Evolutionary conservation across 1,140 invertebrate species (phyloP).

Genomic region (Drosophila sp.): DNA sequence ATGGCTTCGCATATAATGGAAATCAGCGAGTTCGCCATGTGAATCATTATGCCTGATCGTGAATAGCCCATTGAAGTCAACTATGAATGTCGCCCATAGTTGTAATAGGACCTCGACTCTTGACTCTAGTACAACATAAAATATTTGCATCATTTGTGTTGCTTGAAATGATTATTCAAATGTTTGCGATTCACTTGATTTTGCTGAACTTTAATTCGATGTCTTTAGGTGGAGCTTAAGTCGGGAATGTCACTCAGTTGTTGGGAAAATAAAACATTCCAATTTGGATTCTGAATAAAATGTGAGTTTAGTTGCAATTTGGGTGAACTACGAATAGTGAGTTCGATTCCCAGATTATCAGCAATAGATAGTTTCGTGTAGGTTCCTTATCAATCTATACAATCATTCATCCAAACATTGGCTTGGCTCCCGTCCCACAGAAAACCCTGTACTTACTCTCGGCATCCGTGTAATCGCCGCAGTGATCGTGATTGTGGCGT

Average conservation of each 20-base stretch:
- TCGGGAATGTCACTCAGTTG: no score
- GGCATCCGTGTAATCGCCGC: constrained; percentile 92
- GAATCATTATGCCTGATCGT: constrained; percentile 24
- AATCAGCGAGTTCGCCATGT: constrained; percentile 45
- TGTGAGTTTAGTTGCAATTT: no score
- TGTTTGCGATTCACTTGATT: constrained; percentile 1
- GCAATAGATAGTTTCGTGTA: no score
- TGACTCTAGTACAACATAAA: background rate
- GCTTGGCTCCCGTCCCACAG: background rate
- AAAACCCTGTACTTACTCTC: constrained; percentile 88
- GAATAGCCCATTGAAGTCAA: constrained; percentile 9
- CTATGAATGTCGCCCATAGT: constrained; percentile 7
- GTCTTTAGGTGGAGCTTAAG: no score
- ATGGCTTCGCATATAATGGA: constrained; percentile 81
- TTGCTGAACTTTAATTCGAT: background rate
- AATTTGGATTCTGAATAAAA: no score
- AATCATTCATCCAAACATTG: background rate
- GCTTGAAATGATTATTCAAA: constrained; percentile 15
- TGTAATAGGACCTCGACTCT: constrained; percentile 9
- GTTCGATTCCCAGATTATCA: no score
- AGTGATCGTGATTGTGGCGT: constrained; percentile 90
- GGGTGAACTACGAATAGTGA: no score
- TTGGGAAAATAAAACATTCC: no score
- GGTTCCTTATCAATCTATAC: constrained; percentile 5
- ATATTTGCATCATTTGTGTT: background rate